A percentile compares a stretch with the other conserved stretches of the same genome.
Conservation (phyloP, 2,113 vertebrate genomes). For the Apteryx owenii region DNA sequence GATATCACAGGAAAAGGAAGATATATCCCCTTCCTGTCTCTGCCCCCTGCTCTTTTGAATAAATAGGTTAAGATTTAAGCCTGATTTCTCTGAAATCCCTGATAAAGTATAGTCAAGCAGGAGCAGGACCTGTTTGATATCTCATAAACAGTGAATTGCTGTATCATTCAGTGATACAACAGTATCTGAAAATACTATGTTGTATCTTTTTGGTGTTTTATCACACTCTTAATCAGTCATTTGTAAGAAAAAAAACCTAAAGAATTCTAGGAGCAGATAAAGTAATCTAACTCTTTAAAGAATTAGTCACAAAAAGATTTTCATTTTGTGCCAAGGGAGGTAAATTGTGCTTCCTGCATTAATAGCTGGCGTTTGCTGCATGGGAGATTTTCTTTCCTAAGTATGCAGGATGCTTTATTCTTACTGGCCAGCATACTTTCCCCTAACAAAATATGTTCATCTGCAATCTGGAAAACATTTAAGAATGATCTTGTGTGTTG, state of each 20-base stretch:
- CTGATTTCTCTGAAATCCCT: neutral
- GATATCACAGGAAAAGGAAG: neutral
- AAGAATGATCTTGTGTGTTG: neutral
- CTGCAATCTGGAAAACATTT: neutral
- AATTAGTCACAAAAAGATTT: neutral
- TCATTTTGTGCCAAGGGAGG: neutral
- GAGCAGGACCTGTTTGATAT: accelerated
- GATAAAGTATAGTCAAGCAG: neutral
- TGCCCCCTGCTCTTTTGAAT: neutral
- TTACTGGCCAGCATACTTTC: neutral
- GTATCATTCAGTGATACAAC: neutral
- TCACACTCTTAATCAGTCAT: neutral
- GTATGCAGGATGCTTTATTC: neutral
- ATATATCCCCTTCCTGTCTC: neutral
- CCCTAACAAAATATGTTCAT: neutral
- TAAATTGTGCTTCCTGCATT: conserved; percentile 18
- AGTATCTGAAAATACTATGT: neutral
- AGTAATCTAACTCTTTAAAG: neutral
- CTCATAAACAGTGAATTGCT: neutral
- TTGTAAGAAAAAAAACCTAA: neutral
- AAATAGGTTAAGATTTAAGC: neutral
- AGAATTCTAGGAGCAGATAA: neutral
- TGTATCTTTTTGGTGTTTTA: neutral
- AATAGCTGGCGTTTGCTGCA: neutral
- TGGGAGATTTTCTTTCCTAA: neutral